Conservation (phyloP, 2,113 vertebrate species). For the Sus scrofa region T2T-Sscrofa CM000818.6:111040001-111040500, state of each 20-base stretch:
- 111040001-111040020: slow-evolving; percentile 96
- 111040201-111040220: slow-evolving; percentile 97
- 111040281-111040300: slow-evolving; percentile 96
- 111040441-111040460: not conserved
- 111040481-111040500: not conserved
- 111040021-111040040: slow-evolving; percentile 96
- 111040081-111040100: slow-evolving; percentile 97
- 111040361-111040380: slow-evolving; percentile 96
- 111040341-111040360: slow-evolving; percentile 97
- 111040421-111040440: rapidly evolving
- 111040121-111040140: slow-evolving; percentile 97
- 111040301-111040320: slow-evolving; percentile 96
- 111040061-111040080: slow-evolving; percentile 98
- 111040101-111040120: slow-evolving; percentile 94
- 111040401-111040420: rapidly evolving
- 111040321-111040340: slow-evolving; percentile 99
- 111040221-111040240: slow-evolving; percentile 95
- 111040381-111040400: slow-evolving; percentile 94
- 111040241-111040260: slow-evolving; percentile 94
- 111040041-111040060: slow-evolving; percentile 97
- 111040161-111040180: slow-evolving; percentile 97
- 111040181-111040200: slow-evolving; percentile 98
- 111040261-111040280: slow-evolving; percentile 92
- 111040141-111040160: slow-evolving; percentile 99
- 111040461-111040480: not conserved